phyloP scores from a whole-genome alignment of 2,113 vertebrate species.

The Solenodon paradoxus region DNA sequence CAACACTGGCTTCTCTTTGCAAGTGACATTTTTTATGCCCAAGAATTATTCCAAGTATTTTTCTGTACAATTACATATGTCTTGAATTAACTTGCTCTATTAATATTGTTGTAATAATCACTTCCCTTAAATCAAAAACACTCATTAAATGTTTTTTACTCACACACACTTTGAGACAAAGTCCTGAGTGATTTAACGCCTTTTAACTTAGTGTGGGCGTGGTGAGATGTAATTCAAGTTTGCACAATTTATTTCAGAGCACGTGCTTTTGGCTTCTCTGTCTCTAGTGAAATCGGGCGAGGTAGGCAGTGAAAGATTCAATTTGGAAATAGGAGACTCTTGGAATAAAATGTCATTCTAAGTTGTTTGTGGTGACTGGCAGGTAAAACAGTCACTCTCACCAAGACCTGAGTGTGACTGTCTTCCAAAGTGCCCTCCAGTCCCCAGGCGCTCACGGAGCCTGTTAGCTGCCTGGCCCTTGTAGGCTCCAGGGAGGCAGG shows the following conservation, averaged over 20 bases:
- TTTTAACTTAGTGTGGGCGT: not conserved
- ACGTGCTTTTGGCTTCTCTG: not conserved
- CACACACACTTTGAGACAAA: not conserved
- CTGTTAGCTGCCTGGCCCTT: not conserved
- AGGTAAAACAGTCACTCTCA: not conserved
- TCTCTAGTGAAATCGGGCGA: not conserved
- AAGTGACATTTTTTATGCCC: not conserved
- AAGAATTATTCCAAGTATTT: not conserved
- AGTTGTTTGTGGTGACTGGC: not conserved
- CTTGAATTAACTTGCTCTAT: conserved; percentile 3
- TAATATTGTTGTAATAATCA: no score
- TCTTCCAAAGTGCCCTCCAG: not conserved
- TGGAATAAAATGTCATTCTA: not conserved
- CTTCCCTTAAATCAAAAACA: no score
- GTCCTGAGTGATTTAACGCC: not conserved
- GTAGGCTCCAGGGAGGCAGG: not conserved
- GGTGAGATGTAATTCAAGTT: not conserved
- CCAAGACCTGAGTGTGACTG: not conserved
- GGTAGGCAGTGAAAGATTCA: not conserved
- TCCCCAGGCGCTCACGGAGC: not conserved
- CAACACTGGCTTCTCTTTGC: not conserved
- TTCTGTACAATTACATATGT: not conserved
- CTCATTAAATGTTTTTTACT: not conserved
- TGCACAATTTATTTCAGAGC: not conserved
- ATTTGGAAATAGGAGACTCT: not conserved